These are phyloP conservation scores for Peromyscus attwateri DNA, from an alignment of 2,797 vertebrate genomes.

Conservation along the genomic window DNA sequence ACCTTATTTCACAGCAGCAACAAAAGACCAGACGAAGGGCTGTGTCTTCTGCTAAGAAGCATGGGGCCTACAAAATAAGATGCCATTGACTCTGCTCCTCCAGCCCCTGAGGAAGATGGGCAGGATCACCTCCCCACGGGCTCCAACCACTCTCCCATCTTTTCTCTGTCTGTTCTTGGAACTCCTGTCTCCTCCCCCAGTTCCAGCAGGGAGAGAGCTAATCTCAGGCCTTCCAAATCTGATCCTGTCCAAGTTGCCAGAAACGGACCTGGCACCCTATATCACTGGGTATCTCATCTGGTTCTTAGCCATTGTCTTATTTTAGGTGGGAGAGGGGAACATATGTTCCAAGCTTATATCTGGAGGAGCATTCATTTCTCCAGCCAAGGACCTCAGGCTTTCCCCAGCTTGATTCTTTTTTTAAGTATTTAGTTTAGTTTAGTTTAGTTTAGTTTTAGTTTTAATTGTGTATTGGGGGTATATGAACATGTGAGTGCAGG, in stretches of 20 bases:
- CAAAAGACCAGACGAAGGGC: conserved; percentile 83
- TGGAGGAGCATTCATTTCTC: conserved; percentile 35
- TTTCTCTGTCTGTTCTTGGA: conserved; percentile 68
- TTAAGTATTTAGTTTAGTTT: not conserved
- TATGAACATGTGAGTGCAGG: not conserved
- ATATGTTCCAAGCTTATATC: conserved; percentile 6
- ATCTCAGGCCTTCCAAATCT: conserved; percentile 46
- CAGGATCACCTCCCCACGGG: conserved; percentile 87
- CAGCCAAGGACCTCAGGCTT: conserved; percentile 40
- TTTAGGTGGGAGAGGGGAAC: not conserved
- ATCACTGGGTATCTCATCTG: conserved; percentile 60
- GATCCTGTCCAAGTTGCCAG: not conserved
- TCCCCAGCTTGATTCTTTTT: not conserved
- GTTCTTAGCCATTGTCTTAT: conserved; percentile 74
- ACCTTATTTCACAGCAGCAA: not conserved
- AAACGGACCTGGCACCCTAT: not conserved
- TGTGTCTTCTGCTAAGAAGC: conserved; percentile 93
- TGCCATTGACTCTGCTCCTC: conserved; percentile 89
- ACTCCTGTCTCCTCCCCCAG: conserved; percentile 10
- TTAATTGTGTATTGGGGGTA: not conserved
- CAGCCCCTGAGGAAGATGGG: conserved; percentile 76
- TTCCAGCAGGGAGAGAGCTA: not conserved
- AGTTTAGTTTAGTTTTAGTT: not conserved
- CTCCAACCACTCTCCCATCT: not conserved
- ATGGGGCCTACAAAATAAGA: conserved; percentile 70